Percentiles rank a stretch among this genome's conserved stretches.
Conservation (phyloP, 2,888 invertebrate species). For the Anaspis maculata region DNA sequence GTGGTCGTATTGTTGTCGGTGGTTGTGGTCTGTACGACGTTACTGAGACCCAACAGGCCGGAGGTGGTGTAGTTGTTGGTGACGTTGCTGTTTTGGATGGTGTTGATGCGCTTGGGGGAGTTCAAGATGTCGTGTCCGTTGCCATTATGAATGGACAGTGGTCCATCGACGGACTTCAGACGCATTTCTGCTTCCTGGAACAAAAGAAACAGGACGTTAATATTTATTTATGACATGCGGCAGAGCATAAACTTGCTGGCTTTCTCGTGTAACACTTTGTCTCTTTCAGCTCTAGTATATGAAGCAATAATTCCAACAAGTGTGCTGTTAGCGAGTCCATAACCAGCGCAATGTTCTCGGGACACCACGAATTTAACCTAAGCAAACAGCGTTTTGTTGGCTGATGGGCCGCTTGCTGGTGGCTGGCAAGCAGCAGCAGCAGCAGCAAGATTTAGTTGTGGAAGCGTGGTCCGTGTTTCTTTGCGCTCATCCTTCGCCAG, state of each 20-base stretch:
- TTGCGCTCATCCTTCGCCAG: conserved; percentile 9
- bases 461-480: conserved; percentile 7
- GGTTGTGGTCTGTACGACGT: conserved; percentile 11
- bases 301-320: no score
- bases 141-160: conserved; percentile 38
- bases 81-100: conserved; percentile 38
- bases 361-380: conserved; percentile 4
- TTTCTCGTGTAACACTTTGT: no score
- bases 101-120: conserved; percentile 41
- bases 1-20: conserved; percentile 7
- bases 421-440: no score
- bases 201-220: conserved; percentile 12
- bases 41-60: conserved; percentile 14
- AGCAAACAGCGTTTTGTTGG: conserved; percentile 8
- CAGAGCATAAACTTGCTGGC: no score
- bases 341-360: conserved; percentile 3
- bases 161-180: conserved; percentile 39
- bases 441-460: conserved; percentile 15
- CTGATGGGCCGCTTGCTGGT: no score
- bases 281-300: no score
- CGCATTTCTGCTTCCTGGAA: conserved; percentile 40
- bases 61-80: conserved; percentile 23
- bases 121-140: conserved; percentile 35
- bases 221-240: background rate
- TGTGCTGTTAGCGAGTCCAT: conserved; percentile 7